A percentile compares a stretch with the other conserved stretches of the same genome.
These are phyloP conservation scores for Petrosia ficiformis DNA, from an alignment of 37 sponge, comb jelly and placozoan species.

Conservation along the genomic window DNA sequence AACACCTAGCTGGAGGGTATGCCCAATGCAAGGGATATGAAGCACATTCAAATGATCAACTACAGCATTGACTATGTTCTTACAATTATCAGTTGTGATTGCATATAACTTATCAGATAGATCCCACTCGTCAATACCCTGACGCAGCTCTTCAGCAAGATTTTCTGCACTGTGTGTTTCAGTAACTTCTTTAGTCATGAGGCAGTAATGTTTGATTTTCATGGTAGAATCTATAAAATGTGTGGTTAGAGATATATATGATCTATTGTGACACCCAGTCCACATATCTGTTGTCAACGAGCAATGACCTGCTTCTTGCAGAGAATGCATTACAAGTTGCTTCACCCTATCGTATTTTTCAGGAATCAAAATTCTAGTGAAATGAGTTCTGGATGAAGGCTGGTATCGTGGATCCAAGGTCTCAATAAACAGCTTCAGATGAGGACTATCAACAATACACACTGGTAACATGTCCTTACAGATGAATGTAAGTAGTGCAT, in stretches of 20 bases:
- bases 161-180: not conserved
- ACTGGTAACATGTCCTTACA: not conserved
- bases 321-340: not conserved
- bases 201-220: slow-evolving; percentile 14
- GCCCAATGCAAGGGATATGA: slow-evolving; percentile 10
- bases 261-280: slow-evolving; percentile 5
- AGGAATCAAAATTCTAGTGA: not conserved
- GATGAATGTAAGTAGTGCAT: not conserved
- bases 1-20: slow-evolving; percentile 14
- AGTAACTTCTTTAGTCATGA: slow-evolving; percentile 1
- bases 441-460: not conserved
- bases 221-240: not conserved
- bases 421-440: not conserved
- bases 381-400: not conserved
- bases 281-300: not conserved
- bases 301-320: not conserved
- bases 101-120: not conserved
- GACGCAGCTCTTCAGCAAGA: not conserved
- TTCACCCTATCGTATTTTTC: not conserved
- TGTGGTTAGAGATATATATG: not conserved
- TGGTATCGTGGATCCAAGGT: not conserved
- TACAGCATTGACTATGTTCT: slow-evolving; percentile 5
- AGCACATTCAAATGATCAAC: slow-evolving; percentile 11
- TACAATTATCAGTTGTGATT: not conserved
- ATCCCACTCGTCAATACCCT: no score